phyloP scores from a whole-genome alignment of 2,113 vertebrate genomes.

The Pandion haliaetus region DNA sequence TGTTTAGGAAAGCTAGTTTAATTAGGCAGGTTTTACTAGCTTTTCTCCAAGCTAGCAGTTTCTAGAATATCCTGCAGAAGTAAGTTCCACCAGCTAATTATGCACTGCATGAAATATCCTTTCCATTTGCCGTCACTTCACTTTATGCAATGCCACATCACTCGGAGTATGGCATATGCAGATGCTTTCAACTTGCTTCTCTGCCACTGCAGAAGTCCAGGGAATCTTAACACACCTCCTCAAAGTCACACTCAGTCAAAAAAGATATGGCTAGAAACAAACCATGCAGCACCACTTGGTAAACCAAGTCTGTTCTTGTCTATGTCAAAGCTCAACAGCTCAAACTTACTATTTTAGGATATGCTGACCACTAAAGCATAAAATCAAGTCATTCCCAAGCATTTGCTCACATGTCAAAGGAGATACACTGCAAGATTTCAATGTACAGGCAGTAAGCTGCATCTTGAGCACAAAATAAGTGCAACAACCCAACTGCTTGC shows the following conservation, averaged over 20 bases:
- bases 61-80: background rate
- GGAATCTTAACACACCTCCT: conserved; percentile 9
- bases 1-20: background rate
- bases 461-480: background rate
- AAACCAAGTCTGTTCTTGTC: background rate
- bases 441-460: background rate
- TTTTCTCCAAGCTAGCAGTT: background rate
- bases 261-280: background rate
- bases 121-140: background rate
- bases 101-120: background rate
- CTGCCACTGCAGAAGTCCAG: background rate
- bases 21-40: background rate
- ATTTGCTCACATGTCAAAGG: background rate
- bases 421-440: background rate
- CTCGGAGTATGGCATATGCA: background rate
- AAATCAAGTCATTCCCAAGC: background rate
- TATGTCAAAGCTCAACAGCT: background rate
- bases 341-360: background rate
- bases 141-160: background rate
- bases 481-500: background rate
- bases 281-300: background rate
- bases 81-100: background rate
- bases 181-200: background rate
- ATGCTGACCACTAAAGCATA: background rate
- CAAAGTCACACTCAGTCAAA: background rate